Evolutionary conservation across 2,113 vertebrate genomes (phyloP).

Genomic region (Indicator indicator): DNA sequence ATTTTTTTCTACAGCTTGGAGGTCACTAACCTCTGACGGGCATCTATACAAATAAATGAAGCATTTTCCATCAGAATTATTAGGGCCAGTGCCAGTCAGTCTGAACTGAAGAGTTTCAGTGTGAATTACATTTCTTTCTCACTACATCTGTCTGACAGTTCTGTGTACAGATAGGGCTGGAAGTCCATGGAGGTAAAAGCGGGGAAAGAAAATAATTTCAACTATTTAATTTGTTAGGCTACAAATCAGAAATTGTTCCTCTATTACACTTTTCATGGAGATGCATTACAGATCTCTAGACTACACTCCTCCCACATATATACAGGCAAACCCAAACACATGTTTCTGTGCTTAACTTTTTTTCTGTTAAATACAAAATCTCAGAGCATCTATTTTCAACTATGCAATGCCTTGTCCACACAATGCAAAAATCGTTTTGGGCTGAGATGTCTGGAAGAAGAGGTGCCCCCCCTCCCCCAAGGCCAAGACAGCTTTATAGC

Average conservation of each 20-base stretch:
- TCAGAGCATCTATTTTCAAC: neutral
- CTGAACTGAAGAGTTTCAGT: neutral
- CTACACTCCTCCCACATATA: neutral
- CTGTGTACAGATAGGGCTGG: neutral
- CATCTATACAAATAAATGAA: neutral
- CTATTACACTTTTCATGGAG: neutral
- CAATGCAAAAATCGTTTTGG: neutral
- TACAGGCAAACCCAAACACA: neutral
- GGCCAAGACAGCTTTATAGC: neutral
- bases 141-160: neutral
- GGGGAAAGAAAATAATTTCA: neutral
- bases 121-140: neutral
- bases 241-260: neutral
- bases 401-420: neutral
- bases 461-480: neutral
- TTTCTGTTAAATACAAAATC: neutral
- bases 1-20: neutral
- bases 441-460: neutral
- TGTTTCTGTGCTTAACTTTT: neutral
- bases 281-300: neutral
- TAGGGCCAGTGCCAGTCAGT: neutral
- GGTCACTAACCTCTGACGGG: neutral
- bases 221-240: neutral
- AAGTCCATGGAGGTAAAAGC: neutral
- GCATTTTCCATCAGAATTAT: neutral